These are phyloP conservation scores for Mionectes macconnelli DNA, from an alignment of 2,113 vertebrate genomes.

Conservation along the genomic window DNA sequence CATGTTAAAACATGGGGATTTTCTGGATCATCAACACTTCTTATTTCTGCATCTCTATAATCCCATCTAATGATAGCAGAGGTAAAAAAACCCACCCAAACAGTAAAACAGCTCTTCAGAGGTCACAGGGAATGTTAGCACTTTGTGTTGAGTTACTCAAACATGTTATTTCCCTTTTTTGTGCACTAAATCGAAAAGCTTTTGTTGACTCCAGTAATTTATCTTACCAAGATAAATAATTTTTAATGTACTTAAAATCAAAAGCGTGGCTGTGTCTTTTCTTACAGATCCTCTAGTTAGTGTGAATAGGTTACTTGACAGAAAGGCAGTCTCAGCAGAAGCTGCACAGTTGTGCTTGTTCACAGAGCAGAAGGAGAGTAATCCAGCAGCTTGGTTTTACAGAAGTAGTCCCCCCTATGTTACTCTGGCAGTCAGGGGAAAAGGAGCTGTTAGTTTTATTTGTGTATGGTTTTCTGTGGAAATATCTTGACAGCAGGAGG, in stretches of 20 bases:
- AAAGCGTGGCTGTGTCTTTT: neutral
- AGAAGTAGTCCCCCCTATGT: neutral
- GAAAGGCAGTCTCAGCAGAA: neutral
- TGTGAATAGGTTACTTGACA: neutral
- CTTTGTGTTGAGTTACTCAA: neutral
- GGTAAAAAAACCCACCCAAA: neutral
- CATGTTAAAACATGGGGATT: neutral
- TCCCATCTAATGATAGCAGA: neutral
- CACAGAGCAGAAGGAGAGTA: neutral
- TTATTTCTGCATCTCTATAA: neutral
- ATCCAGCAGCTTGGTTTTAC: neutral
- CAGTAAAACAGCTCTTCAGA: neutral
- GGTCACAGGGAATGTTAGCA: neutral
- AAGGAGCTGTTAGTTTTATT: conserved; percentile 43
- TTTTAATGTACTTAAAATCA: neutral
- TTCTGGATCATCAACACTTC: neutral
- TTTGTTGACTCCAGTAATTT: neutral
- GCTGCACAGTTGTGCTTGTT: neutral
- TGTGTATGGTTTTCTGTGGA: conserved; percentile 20
- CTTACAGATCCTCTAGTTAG: neutral
- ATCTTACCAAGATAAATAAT: neutral
- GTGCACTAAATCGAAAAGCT: neutral
- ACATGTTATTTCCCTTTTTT: neutral
- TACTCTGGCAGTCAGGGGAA: neutral
- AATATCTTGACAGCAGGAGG: conserved; percentile 45